phyloP scores from a whole-genome alignment of 2,113 vertebrate genomes.

The Psilopsiagon aurifrons region DNA sequence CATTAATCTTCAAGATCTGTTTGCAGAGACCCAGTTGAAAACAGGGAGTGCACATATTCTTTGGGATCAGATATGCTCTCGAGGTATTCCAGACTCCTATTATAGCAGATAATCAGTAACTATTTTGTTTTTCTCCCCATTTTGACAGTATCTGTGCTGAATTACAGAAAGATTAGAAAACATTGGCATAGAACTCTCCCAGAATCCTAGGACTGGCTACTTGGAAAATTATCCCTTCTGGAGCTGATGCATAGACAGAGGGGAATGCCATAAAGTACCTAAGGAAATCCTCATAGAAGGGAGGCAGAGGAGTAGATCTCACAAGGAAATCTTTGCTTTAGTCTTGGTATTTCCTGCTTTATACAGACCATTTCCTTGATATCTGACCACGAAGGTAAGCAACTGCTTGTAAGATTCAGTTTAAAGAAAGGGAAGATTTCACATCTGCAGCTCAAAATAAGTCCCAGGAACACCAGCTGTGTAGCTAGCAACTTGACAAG shows the following conservation, averaged over 20 bases:
- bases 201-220: not conserved
- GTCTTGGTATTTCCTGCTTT: not conserved
- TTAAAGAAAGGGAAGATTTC: not conserved
- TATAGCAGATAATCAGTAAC: not conserved
- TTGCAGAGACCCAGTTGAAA: not conserved
- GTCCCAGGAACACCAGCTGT: not conserved
- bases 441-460: not conserved
- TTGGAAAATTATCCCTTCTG: not conserved
- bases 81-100: not conserved
- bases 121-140: not conserved
- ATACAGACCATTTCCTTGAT: not conserved
- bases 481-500: not conserved
- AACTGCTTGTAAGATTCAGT: not conserved
- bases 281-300: not conserved
- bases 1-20: not conserved
- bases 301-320: not conserved
- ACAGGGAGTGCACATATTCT: not conserved
- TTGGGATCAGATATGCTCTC: not conserved
- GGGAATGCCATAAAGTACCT: not conserved
- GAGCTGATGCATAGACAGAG: not conserved
- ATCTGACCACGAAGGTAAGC: not conserved
- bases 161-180: not conserved
- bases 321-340: not conserved
- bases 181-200: not conserved
- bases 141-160: not conserved